phyloP scores from a whole-genome alignment of 2,888 invertebrate genomes.

The Sinotaia quadrata region DNA sequence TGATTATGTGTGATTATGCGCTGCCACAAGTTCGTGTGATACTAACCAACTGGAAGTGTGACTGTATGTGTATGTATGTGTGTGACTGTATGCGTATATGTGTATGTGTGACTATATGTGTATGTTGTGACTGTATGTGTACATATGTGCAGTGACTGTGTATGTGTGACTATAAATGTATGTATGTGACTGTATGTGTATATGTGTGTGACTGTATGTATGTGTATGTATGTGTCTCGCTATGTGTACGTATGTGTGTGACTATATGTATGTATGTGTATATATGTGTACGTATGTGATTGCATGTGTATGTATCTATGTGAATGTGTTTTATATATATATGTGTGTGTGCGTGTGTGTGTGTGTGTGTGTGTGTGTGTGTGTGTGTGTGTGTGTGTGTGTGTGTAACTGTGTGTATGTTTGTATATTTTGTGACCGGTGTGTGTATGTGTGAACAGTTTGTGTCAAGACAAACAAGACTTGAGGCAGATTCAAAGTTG shows the following conservation, averaged over 20 bases:
- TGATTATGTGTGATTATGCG: background rate
- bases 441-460: constrained; percentile 9
- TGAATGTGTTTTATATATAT: background rate
- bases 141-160: background rate
- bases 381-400: background rate
- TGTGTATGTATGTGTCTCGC: background rate
- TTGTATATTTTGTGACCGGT: no score
- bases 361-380: background rate
- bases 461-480: no score
- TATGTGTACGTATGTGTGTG: background rate
- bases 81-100: constrained; percentile 9
- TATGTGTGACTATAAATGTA: constrained; percentile 5
- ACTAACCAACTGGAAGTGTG: background rate
- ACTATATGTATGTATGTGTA: background rate
- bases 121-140: constrained; percentile 11
- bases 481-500: no score
- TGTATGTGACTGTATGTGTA: no score
- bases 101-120: background rate
- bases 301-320: background rate
- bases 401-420: background rate
- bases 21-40: background rate
- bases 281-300: constrained; percentile 6
- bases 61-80: background rate
- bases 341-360: background rate
- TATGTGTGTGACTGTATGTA: no score